A percentile compares a stretch with the other conserved stretches of the same genome.
Evolutionary conservation across 2,888 invertebrate genomes (phyloP).

Genomic region (Endomychus coccineus): DNA sequence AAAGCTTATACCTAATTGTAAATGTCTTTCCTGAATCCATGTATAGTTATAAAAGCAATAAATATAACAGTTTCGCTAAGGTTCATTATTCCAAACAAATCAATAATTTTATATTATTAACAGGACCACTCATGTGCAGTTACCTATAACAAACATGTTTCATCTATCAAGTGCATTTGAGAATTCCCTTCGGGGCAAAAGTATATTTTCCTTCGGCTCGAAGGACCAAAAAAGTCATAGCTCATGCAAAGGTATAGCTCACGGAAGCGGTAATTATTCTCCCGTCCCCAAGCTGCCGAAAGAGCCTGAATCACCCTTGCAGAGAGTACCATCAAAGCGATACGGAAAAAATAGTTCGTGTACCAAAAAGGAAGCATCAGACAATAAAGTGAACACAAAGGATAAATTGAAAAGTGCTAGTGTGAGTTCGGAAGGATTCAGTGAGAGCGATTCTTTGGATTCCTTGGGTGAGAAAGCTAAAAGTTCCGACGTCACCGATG

Average conservation of each 20-base stretch:
- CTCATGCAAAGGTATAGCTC: slow-evolving; percentile 68
- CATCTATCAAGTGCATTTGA: slow-evolving; percentile 43
- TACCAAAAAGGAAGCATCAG: slow-evolving; percentile 40
- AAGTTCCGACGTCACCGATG: slow-evolving; percentile 29
- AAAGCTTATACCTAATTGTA: too few species aligned
- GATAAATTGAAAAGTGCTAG: slow-evolving; percentile 44
- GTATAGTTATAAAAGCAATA: too few species aligned
- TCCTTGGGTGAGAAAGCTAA: slow-evolving; percentile 39
- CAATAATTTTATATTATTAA: too few species aligned
- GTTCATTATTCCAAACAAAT: too few species aligned
- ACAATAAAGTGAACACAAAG: slow-evolving; percentile 26
- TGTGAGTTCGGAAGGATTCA: slow-evolving; percentile 58
- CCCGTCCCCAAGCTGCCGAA: slow-evolving; percentile 6
- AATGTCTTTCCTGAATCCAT: too few species aligned
- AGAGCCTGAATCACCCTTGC: slow-evolving; percentile 42
- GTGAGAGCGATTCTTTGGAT: slow-evolving; percentile 59
- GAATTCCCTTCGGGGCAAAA: slow-evolving; percentile 50
- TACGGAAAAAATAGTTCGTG: slow-evolving; percentile 47
- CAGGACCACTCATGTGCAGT: too few species aligned
- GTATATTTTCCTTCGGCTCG: slow-evolving; percentile 20
- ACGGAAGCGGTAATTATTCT: slow-evolving; percentile 58
- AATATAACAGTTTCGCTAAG: too few species aligned
- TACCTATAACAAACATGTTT: too few species aligned
- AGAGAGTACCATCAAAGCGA: slow-evolving; percentile 45
- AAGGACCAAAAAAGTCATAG: slow-evolving; percentile 46